These are phyloP conservation scores for Coreius guichenoti DNA, from an alignment of 2,797 vertebrate species.

Conservation along the genomic window DNA sequence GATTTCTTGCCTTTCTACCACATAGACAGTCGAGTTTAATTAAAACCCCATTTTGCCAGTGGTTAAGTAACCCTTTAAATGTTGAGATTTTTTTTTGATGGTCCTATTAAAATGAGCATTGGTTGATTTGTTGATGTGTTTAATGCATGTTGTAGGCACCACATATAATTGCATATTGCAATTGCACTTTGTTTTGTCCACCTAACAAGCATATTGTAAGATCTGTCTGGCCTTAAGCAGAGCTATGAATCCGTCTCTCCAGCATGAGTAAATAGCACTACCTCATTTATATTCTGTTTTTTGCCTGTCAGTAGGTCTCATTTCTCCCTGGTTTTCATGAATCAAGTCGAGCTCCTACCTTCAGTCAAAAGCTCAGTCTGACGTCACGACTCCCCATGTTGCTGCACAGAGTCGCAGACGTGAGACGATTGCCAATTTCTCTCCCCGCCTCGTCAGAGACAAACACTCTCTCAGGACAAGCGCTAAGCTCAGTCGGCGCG, in stretches of 20 bases:
- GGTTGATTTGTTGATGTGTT: background rate
- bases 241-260: background rate
- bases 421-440: constrained; percentile 42
- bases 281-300: constrained; percentile 8
- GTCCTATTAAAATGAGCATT: background rate
- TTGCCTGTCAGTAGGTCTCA: constrained; percentile 9
- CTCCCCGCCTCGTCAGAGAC: background rate
- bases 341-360: constrained; percentile 46
- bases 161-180: background rate
- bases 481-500: background rate
- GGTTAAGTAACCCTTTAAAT: background rate
- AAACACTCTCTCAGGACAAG: constrained; percentile 22
- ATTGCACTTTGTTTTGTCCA: background rate
- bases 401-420: constrained; percentile 53
- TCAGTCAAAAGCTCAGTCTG: constrained; percentile 40
- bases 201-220: background rate
- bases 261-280: background rate
- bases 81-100: background rate
- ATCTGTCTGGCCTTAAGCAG: background rate
- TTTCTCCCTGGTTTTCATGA: constrained; percentile 48
- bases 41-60: background rate
- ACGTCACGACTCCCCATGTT: constrained; percentile 52
- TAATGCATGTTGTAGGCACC: background rate
- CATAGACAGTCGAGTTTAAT: background rate
- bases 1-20: background rate